Conservation (phyloP, 2,797 vertebrate species). For the Cossypha niveicapilla region DNA sequence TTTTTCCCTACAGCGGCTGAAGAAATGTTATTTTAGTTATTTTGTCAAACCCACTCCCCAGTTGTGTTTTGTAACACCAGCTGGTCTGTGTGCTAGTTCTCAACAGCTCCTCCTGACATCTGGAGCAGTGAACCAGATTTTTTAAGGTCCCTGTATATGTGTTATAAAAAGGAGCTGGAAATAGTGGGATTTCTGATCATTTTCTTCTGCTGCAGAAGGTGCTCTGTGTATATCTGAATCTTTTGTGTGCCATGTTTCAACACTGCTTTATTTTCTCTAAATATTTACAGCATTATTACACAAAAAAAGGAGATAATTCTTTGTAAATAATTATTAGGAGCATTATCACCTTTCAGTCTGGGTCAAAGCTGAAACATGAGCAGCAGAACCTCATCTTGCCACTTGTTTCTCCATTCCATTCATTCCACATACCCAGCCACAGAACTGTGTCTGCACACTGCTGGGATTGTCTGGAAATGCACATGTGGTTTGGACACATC, state of each 20-base stretch:
- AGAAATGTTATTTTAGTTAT: neutral
- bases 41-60: neutral
- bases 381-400: neutral
- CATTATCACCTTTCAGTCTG: neutral
- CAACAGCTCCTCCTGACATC: neutral
- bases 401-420: neutral
- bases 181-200: neutral
- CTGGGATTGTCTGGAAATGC: neutral
- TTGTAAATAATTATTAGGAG: neutral
- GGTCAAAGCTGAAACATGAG: neutral
- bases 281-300: neutral
- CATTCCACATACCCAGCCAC: fast-evolving
- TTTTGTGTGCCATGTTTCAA: neutral
- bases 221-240: neutral
- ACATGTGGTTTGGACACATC: neutral
- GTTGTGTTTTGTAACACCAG: neutral
- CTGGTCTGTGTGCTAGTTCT: neutral
- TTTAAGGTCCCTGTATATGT: neutral
- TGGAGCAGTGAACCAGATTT: neutral
- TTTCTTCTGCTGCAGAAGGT: neutral
- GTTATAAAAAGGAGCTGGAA: neutral
- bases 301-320: neutral
- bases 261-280: neutral
- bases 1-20: neutral
- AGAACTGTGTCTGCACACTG: neutral